phyloP scores from a whole-genome alignment of 2,888 invertebrate genomes.

The Drosophila monieri region DNA sequence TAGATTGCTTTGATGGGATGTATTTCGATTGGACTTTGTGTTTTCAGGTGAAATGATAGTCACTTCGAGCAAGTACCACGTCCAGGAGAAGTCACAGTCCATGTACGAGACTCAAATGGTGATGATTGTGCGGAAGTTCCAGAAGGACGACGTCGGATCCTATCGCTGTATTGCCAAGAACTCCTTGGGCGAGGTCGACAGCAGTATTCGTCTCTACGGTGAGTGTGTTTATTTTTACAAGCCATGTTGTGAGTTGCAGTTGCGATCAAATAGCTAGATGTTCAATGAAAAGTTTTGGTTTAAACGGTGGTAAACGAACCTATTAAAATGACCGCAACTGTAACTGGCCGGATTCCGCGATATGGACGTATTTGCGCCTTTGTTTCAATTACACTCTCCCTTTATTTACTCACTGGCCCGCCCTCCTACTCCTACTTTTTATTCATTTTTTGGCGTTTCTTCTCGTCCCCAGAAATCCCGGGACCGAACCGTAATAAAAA shows the following conservation, averaged over 20 bases:
- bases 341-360: constrained; percentile 13
- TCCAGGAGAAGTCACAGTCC: constrained; percentile 88
- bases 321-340: background rate
- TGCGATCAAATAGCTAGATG: background rate
- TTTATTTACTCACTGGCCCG: constrained; percentile 14
- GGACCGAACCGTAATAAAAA: constrained; percentile 87
- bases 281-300: too few species aligned
- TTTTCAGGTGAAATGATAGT: constrained; percentile 92
- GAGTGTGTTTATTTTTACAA: constrained; percentile 72
- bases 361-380: constrained; percentile 50
- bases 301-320: too few species aligned
- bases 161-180: constrained; percentile 95
- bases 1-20: constrained; percentile 5
- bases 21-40: background rate
- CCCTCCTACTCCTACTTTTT: constrained; percentile 5
- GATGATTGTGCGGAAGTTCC: constrained; percentile 90
- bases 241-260: background rate
- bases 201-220: constrained; percentile 94
- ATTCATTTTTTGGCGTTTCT: constrained; percentile 31
- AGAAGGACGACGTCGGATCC: constrained; percentile 90
- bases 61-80: constrained; percentile 91
- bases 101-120: constrained; percentile 93
- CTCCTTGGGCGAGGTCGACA: constrained; percentile 94
- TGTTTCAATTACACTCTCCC: constrained; percentile 72
- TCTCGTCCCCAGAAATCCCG: constrained; percentile 88